These are phyloP conservation scores for Ceratoteleas bidentatus DNA, from an alignment of 1,140 invertebrate genomes.

Conservation along the genomic window DNA sequence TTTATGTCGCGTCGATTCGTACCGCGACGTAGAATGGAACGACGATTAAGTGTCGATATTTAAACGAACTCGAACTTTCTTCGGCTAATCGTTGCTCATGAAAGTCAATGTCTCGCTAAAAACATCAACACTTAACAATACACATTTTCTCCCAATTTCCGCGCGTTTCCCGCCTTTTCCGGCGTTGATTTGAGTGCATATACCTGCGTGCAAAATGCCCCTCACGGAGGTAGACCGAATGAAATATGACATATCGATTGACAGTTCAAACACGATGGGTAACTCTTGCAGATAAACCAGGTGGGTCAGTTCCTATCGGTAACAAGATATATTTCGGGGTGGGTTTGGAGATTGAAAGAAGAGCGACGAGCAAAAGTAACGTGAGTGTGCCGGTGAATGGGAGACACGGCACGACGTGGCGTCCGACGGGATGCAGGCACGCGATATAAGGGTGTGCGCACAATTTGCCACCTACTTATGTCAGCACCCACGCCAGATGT, in stretches of 20 bases:
- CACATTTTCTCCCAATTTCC: no score
- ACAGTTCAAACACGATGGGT: conserved; percentile 30
- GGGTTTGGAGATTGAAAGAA: conserved; percentile 34
- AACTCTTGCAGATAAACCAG: conserved; percentile 44
- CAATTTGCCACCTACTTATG: conserved; percentile 69
- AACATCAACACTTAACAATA: no score
- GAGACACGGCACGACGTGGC: conserved; percentile 17
- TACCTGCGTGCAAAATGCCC: no score
- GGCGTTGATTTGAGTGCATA: no score
- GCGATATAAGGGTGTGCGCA: conserved; percentile 48
- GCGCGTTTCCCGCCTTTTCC: no score
- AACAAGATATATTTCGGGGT: conserved; percentile 50
- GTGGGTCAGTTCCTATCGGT: conserved; percentile 38
- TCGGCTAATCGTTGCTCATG: no score
- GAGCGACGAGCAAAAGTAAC: conserved; percentile 31
- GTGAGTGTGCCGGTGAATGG: conserved; percentile 24
- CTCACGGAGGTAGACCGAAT: not conserved
- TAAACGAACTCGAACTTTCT: not conserved
- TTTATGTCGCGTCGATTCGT: not conserved
- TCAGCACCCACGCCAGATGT: conserved; percentile 73
- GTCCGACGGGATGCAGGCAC: conserved; percentile 46
- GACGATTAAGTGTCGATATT: not conserved
- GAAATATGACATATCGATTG: conserved; percentile 31
- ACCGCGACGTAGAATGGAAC: not conserved
- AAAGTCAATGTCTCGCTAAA: no score